These are phyloP conservation scores for Acanthacorydalis orientalis DNA, from an alignment of 2,888 invertebrate species.

Conservation along the genomic window DNA sequence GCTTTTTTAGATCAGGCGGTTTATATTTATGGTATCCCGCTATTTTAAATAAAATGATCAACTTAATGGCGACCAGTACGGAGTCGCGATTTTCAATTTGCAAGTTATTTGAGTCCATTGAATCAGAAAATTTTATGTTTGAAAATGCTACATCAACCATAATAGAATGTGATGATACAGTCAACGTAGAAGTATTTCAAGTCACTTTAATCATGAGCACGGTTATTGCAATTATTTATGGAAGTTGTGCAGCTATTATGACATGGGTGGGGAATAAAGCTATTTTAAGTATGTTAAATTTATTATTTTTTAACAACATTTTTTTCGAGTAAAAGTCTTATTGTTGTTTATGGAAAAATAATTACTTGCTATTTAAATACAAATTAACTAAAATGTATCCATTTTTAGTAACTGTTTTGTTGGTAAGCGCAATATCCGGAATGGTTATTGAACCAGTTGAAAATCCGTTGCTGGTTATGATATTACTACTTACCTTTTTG, in stretches of 20 bases:
- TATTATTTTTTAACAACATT: too few species aligned
- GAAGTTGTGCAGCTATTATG: constrained; percentile 22
- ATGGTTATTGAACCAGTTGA: constrained; percentile 16
- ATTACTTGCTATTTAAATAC: too few species aligned
- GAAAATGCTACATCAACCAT: neutral
- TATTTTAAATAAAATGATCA: constrained; percentile 33
- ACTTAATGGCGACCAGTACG: constrained; percentile 9
- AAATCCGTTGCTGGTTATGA: constrained; percentile 12
- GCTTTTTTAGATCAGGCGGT: constrained; percentile 31
- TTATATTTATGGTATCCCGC: constrained; percentile 43
- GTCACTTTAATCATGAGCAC: constrained; percentile 19
- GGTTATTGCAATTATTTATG: constrained; percentile 18
- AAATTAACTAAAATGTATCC: too few species aligned
- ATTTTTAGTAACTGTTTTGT: constrained; percentile 12
- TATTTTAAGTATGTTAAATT: constrained; percentile 24
- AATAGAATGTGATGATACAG: constrained; percentile 15
- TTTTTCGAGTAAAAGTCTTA: too few species aligned
- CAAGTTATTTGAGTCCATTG: neutral
- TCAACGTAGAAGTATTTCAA: constrained; percentile 21
- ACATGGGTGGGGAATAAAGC: constrained; percentile 37
- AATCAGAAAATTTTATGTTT: neutral
- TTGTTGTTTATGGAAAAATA: too few species aligned
- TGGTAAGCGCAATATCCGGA: constrained; percentile 18
- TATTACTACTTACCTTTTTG: constrained; percentile 20
- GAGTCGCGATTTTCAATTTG: neutral